Evolutionary conservation across 2,888 invertebrate genomes (phyloP), one percentile per base, ranked within the genome.

Genomic region (Xestia sexstrigata): DNA sequence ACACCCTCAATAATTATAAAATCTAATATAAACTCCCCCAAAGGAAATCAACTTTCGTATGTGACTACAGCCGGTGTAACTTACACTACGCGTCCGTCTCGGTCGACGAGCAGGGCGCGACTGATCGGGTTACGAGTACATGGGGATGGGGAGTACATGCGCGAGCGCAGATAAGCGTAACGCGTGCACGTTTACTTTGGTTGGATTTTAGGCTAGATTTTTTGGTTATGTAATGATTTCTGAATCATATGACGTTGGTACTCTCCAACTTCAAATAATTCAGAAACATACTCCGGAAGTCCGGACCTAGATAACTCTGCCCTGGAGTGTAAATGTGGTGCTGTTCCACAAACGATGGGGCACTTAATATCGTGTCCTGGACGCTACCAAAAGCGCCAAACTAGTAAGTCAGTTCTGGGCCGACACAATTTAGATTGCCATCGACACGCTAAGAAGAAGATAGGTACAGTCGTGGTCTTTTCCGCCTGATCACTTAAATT

Each of bases 81-180:
- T 94, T 95, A 93, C 91, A 90, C 91, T 93, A 93, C 91, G 90
- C 91, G 93, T 92, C 90, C 93, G 94, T 93, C 86, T 86, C 93
- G 93, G 91, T 93, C 90, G 90, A 89, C 91, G 91, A 90, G 83
- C 92, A 88, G 87, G 78, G 84, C 85, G 74, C 90, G 90, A 92
- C 84, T 95, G 94, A 93, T 95, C 92, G 85, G 83, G 87, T 95
- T 95, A 91, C 95, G 80, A 86, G 73, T 94, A 91, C 94, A 81
- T 87, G 9, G 15, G 9, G 47, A 81, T 87, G 9, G 15, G 9
- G 47, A 87, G 87, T 83, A 89, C 89, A 87, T 82, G 89, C 90
- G 88, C 87, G 74, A 70, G 82, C 83, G 80, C 85, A 83, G 26
- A 76, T 45, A 68, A 26, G 70, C 71, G 74, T 78, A 45, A 68